Evolutionary conservation across 2,113 vertebrate species (phyloP).

Genomic region (Epinephelus cyanopodus): DNA sequence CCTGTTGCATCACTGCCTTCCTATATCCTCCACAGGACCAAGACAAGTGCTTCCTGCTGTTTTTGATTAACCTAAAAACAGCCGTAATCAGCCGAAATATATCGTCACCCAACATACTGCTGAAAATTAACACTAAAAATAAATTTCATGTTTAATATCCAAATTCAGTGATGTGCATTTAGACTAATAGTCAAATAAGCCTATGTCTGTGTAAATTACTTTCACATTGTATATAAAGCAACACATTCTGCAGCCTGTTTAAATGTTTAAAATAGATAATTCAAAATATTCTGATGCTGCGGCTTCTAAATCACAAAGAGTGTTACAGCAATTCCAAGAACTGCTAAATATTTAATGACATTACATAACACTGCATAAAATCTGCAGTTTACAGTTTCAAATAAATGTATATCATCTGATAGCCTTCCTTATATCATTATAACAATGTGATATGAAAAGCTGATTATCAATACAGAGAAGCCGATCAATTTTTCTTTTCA

Average conservation of each 20-base stretch:
- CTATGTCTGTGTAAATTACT: background rate
- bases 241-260: background rate
- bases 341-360: background rate
- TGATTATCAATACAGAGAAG: background rate
- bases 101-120: background rate
- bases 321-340: background rate
- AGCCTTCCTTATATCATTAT: background rate
- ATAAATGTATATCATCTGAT: background rate
- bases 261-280: background rate
- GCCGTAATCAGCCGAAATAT: background rate
- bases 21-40: background rate
- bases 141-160: background rate
- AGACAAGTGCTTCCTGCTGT: background rate
- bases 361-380: background rate
- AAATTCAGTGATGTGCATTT: background rate
- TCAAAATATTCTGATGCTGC: background rate
- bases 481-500: background rate
- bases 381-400: constrained; percentile 4
- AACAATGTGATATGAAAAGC: constrained; percentile 2
- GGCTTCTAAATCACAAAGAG: constrained; percentile 1
- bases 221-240: background rate
- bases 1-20: constrained; percentile 4
- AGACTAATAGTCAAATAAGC: background rate
- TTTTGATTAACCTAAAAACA: background rate
- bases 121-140: background rate